Conservation (phyloP, 2,113 vertebrate genomes). For the Sterna hirundo region DNA sequence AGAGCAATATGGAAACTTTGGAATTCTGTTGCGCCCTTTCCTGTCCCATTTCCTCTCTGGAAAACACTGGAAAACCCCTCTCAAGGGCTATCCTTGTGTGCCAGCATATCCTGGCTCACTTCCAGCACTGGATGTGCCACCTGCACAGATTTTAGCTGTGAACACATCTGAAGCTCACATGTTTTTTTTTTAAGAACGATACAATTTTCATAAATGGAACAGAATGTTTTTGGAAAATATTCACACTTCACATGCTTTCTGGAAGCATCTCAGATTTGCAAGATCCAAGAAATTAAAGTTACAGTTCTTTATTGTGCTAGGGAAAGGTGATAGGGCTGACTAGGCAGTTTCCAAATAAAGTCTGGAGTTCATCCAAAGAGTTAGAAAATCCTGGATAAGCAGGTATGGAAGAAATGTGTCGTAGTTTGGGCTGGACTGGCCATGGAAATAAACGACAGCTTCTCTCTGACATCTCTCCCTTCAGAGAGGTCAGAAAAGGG, state of each 20-base stretch:
- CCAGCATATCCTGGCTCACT: not conserved
- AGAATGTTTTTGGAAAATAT: not conserved
- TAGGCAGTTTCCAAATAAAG: not conserved
- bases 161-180: not conserved
- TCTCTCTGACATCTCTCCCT: not conserved
- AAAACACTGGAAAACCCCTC: not conserved
- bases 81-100: not conserved
- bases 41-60: not conserved
- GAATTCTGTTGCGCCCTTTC: not conserved
- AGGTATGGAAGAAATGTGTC: not conserved
- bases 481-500: not conserved
- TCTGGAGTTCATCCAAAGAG: not conserved
- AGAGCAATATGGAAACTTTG: not conserved
- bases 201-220: not conserved
- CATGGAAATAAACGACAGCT: not conserved
- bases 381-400: not conserved
- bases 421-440: not conserved
- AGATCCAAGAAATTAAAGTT: not conserved
- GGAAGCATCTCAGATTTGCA: not conserved
- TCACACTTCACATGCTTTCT: not conserved
- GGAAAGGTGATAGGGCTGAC: not conserved
- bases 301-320: not conserved
- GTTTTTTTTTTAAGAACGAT: not conserved
- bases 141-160: not conserved
- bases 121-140: not conserved